Evolutionary conservation across 2,113 vertebrate species (phyloP).

Genomic region (Erpornis zantholeuca): DNA sequence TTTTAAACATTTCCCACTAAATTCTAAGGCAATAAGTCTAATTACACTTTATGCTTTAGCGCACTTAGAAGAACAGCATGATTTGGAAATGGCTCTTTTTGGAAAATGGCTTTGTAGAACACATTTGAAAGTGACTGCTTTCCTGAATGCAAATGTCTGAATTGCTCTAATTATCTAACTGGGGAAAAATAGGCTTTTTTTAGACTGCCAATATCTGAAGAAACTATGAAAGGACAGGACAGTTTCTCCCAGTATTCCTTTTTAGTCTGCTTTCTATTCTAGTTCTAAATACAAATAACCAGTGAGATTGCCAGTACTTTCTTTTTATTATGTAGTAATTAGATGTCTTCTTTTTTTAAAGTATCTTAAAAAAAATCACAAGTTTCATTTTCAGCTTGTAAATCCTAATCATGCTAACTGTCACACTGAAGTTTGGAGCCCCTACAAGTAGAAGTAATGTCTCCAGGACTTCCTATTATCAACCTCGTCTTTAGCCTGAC

Average conservation of each 20-base stretch:
- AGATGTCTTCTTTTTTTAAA: background rate
- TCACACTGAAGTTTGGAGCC: background rate
- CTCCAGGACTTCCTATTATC: background rate
- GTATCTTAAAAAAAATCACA: background rate
- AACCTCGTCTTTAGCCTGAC: background rate
- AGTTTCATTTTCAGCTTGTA: background rate
- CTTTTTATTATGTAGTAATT: background rate
- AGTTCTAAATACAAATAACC: background rate
- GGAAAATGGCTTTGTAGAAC: slow-evolving; percentile 20
- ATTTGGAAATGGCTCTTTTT: slow-evolving; percentile 47
- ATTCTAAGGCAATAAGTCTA: slow-evolving; percentile 54
- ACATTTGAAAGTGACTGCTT: slow-evolving; percentile 43
- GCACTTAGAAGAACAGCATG: slow-evolving; percentile 49
- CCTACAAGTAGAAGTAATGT: background rate
- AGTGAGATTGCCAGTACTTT: background rate
- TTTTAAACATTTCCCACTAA: background rate
- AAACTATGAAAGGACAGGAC: slow-evolving; percentile 12
- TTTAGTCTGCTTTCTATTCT: background rate
- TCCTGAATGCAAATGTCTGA: slow-evolving; percentile 46
- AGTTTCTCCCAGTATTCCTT: background rate
- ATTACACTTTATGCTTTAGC: slow-evolving; percentile 54
- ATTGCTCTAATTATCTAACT: slow-evolving; percentile 51
- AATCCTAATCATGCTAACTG: background rate
- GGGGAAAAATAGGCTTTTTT: background rate
- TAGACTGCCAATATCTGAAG: slow-evolving; percentile 8